Evolutionary conservation across 1,140 invertebrate species (phyloP).

Genomic region (Drosophila athabasca): DNA sequence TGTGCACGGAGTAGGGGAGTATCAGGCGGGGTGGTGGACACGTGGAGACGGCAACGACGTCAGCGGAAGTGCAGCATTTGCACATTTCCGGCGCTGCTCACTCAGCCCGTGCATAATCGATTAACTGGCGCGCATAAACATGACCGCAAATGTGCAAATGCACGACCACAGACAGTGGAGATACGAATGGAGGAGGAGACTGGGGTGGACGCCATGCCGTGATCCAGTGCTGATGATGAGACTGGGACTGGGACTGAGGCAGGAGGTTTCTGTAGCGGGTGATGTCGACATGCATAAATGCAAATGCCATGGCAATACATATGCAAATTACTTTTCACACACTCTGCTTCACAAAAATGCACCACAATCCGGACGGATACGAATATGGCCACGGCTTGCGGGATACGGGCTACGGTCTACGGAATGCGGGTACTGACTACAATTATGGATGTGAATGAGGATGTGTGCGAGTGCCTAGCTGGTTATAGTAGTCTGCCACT

Average conservation of each 20-base stretch:
- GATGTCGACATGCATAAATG: slow-evolving; percentile 71
- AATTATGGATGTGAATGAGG: not conserved
- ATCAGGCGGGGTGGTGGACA: too few relatives aligned
- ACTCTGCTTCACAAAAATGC: slow-evolving; percentile 43
- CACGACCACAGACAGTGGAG: slow-evolving; percentile 5
- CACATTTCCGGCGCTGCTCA: slow-evolving; percentile 78
- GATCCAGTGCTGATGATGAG: too few relatives aligned
- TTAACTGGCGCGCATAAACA: slow-evolving; percentile 79
- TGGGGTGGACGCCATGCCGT: not conserved
- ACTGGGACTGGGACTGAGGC: not conserved
- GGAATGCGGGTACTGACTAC: not conserved
- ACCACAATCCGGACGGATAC: slow-evolving; percentile 45
- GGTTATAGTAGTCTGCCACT: slow-evolving; percentile 47
- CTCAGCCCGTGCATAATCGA: slow-evolving; percentile 78
- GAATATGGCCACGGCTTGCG: slow-evolving; percentile 2
- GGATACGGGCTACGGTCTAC: not conserved
- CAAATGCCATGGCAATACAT: slow-evolving; percentile 74
- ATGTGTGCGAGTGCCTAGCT: not conserved
- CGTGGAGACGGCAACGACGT: not conserved
- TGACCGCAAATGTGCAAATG: slow-evolving; percentile 80
- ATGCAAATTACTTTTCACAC: slow-evolving; percentile 69
- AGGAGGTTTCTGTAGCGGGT: slow-evolving; percentile 2
- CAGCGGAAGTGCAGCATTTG: slow-evolving; percentile 73
- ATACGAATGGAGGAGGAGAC: not conserved
- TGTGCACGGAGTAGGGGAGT: too few relatives aligned